Percentiles rank a stretch among this genome's conserved stretches.
Conservation (phyloP, 2,888 invertebrate species). For the Sycophila texana region DNA sequence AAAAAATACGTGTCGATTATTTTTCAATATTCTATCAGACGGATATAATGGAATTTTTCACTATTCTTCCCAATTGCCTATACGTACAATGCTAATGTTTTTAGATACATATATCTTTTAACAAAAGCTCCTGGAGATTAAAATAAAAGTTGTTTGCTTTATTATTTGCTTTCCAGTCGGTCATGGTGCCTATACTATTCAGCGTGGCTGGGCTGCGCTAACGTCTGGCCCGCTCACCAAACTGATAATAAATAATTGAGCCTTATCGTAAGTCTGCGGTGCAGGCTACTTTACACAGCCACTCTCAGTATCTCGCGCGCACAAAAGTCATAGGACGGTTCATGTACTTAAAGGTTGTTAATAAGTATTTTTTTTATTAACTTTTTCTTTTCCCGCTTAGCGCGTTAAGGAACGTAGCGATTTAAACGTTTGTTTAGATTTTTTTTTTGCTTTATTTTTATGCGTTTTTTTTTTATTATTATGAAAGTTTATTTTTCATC, state of each 20-base stretch:
- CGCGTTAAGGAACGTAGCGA: slow-evolving; percentile 6
- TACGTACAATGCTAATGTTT: too few species aligned
- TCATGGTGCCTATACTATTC: slow-evolving; percentile 22
- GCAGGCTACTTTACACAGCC: slow-evolving; percentile 7
- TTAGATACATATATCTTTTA: too few species aligned
- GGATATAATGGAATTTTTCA: too few species aligned
- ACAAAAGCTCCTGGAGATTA: background rate
- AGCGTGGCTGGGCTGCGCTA: slow-evolving; percentile 4
- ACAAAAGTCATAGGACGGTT: slow-evolving; percentile 14
- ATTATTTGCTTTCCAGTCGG: background rate
- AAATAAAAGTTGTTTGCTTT: background rate
- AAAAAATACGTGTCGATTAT: too few species aligned
- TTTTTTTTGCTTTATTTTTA: slow-evolving; percentile 25
- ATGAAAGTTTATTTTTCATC: slow-evolving; percentile 30
- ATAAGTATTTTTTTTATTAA: slow-evolving; percentile 35
- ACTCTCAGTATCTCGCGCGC: background rate
- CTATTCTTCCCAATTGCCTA: too few species aligned
- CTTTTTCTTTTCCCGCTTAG: slow-evolving; percentile 1
- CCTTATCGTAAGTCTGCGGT: slow-evolving; percentile 6
- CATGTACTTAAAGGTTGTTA: slow-evolving; percentile 50
- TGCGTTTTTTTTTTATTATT: slow-evolving; percentile 37
- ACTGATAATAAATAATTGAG: slow-evolving; percentile 5
- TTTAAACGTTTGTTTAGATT: slow-evolving; percentile 33
- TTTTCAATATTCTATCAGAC: too few species aligned
- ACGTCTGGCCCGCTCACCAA: background rate